Conservation (phyloP, 2,113 vertebrate species). For the Marmota monax region DNA sequence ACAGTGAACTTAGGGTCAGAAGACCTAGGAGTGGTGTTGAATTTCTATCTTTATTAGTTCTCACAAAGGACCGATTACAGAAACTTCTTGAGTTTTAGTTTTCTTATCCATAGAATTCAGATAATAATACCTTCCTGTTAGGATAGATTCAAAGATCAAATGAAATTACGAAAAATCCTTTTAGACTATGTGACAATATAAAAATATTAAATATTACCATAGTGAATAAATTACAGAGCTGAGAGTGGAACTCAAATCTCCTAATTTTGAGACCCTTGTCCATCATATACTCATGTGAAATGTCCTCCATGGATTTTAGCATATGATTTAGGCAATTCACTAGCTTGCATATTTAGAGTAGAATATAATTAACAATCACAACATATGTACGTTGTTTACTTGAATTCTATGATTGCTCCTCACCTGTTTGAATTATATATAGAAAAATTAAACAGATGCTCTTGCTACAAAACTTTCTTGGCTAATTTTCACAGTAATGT, state of each 20-base stretch:
- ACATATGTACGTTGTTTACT: constrained; percentile 57
- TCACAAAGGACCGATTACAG: neutral
- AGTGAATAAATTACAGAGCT: constrained; percentile 28
- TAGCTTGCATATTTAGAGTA: neutral
- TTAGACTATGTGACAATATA: neutral
- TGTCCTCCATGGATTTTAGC: neutral
- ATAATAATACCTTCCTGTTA: neutral
- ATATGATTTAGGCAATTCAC: constrained; percentile 29
- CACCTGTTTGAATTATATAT: constrained; percentile 59
- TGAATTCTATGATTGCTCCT: neutral
- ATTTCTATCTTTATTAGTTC: neutral
- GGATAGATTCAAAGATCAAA: neutral
- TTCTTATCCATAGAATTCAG: neutral
- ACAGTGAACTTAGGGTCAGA: neutral
- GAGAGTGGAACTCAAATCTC: neutral
- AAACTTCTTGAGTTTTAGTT: constrained; percentile 9
- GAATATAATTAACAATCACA: constrained; percentile 56
- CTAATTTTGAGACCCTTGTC: neutral
- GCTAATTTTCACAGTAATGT: constrained; percentile 43
- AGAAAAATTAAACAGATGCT: constrained; percentile 66
- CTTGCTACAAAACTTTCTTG: constrained; percentile 63
- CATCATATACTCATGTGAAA: neutral
- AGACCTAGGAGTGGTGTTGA: neutral
- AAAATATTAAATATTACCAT: constrained; percentile 17
- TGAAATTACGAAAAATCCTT: neutral